phyloP scores from a whole-genome alignment of 2,888 invertebrate species.

The Vannuccia rotundouncinata region DNA sequence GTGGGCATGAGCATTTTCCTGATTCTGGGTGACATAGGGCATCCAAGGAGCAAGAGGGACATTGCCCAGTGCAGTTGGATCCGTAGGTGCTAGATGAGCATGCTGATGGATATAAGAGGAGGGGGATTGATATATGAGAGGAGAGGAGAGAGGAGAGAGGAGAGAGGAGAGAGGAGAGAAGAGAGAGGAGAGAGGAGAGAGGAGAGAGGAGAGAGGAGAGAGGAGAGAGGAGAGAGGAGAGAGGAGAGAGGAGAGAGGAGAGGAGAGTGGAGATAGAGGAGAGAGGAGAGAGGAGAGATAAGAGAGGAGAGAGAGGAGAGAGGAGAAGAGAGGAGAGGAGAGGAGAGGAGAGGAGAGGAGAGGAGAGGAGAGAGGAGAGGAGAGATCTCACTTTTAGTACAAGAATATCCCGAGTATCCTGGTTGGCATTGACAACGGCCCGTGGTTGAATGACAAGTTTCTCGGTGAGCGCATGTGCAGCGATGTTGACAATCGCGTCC shows the following conservation, averaged over 20 bases:
- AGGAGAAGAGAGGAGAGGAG: neutral
- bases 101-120: neutral
- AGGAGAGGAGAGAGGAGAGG: neutral
- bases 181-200: neutral
- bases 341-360: neutral
- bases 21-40: constrained; percentile 32
- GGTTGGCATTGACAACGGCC: constrained; percentile 25
- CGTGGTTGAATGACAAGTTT: constrained; percentile 13
- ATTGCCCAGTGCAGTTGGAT: too few relatives aligned
- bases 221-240: neutral
- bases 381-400: constrained; percentile 10
- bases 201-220: neutral
- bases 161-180: neutral
- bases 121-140: neutral
- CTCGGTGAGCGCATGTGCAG: constrained; percentile 25
- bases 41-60: neutral
- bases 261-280: neutral
- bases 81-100: neutral
- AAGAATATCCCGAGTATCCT: constrained; percentile 8
- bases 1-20: constrained; percentile 32
- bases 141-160: neutral
- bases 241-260: neutral
- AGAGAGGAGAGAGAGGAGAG: neutral
- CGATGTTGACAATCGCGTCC: neutral
- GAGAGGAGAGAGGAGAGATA: neutral